Percentiles rank a stretch among this genome's conserved stretches.
Conservation (phyloP, 2,113 vertebrate species). For the Pterocles burchelli region DNA sequence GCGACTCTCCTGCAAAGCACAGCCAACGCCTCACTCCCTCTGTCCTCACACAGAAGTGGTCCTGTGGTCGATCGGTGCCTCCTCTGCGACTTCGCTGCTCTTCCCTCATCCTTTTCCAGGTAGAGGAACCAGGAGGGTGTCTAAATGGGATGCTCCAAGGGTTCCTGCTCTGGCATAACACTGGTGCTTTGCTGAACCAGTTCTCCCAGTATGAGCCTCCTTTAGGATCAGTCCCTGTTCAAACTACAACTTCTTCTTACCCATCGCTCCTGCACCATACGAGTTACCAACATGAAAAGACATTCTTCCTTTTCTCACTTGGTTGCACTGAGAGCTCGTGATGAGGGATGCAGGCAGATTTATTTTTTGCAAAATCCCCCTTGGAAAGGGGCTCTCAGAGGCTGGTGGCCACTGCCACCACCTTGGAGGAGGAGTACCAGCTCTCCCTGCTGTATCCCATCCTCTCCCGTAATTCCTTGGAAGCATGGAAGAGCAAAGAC, state of each 20-base stretch:
- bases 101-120: not conserved
- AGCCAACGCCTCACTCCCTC: not conserved
- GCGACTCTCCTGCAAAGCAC: not conserved
- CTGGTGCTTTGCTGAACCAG: not conserved
- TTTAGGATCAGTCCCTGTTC: not conserved
- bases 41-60: not conserved
- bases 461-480: not conserved
- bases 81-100: not conserved
- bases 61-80: fast-evolving
- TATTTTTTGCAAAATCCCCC: not conserved
- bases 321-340: not conserved
- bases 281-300: not conserved
- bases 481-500: not conserved
- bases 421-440: not conserved
- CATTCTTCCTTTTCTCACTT: not conserved
- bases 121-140: not conserved
- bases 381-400: not conserved
- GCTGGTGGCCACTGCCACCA: not conserved
- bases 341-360: not conserved
- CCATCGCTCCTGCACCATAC: fast-evolving
- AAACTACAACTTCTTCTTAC: not conserved
- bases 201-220: not conserved
- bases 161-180: not conserved
- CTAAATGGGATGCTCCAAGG: not conserved
- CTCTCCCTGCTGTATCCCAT: not conserved